phyloP scores from a whole-genome alignment of 2,113 vertebrate genomes.

The Lonchura striata region DNA sequence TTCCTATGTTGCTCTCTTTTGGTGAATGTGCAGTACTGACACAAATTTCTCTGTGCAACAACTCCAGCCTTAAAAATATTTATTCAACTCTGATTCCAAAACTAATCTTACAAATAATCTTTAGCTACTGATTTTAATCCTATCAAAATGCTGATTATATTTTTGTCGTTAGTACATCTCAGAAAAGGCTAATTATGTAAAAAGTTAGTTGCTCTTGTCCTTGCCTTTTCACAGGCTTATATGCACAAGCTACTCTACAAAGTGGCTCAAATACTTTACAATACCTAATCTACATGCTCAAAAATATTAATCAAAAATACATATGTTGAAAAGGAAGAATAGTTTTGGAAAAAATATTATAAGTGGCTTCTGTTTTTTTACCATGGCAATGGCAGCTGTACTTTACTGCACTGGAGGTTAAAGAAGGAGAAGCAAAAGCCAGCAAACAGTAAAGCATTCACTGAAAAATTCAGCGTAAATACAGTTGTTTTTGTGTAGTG shows the following conservation, averaged over 20 bases:
- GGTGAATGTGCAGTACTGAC: conserved; percentile 71
- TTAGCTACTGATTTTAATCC: conserved; percentile 30
- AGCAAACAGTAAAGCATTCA: background rate
- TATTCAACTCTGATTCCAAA: conserved; percentile 53
- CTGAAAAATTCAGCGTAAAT: background rate
- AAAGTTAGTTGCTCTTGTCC: background rate
- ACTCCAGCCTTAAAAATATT: background rate
- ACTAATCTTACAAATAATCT: conserved; percentile 44
- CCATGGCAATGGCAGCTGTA: background rate
- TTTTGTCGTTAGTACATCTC: background rate
- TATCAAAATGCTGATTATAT: background rate
- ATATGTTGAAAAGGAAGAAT: background rate
- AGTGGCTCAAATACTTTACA: background rate
- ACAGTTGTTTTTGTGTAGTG: background rate
- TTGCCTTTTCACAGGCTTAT: background rate
- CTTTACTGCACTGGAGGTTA: background rate
- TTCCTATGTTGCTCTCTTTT: conserved; percentile 78
- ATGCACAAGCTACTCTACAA: background rate
- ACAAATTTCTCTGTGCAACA: background rate
- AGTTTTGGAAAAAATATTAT: background rate
- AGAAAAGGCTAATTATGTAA: background rate
- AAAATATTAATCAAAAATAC: background rate
- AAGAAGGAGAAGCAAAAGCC: background rate
- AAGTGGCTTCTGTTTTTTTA: background rate
- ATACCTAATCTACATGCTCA: background rate